Conservation (phyloP, 2,888 invertebrate species). For the Drosophila paracracens region DNA sequence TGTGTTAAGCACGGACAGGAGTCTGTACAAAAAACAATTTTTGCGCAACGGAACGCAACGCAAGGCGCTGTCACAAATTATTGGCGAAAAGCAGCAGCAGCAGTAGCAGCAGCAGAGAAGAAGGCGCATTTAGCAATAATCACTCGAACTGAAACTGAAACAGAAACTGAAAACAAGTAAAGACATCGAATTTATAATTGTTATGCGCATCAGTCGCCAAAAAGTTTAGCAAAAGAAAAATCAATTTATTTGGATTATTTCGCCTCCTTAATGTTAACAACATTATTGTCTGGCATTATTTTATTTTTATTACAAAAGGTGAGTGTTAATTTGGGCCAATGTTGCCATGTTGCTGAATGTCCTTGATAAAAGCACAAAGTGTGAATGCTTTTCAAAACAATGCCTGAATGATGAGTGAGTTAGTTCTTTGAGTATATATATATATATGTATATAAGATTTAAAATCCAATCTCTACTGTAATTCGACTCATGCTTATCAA, state of each 20-base stretch:
- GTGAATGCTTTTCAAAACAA: neutral
- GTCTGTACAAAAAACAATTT: conserved; percentile 63
- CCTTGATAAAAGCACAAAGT: conserved; percentile 1
- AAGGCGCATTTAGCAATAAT: conserved; percentile 20
- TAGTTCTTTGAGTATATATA: neutral
- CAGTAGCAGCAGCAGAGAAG: neutral
- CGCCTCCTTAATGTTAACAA: neutral
- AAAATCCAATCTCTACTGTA: neutral
- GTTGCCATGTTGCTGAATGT: neutral
- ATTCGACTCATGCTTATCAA: neutral
- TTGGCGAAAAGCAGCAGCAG: neutral
- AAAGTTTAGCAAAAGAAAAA: conserved; percentile 7
- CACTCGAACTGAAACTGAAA: neutral
- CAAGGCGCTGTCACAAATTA: conserved; percentile 33
- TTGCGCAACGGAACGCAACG: conserved; percentile 49
- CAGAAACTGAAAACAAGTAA: neutral
- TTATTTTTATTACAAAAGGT: neutral
- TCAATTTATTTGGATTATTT: conserved; percentile 13
- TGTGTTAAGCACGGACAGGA: conserved; percentile 51
- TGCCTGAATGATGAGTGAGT: neutral
- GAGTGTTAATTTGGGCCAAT: conserved; percentile 13
- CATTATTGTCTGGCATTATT: neutral
- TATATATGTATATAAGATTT: neutral
- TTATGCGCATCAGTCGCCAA: neutral
- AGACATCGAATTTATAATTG: conserved; percentile 8